These are phyloP conservation scores for Laupala kohalensis DNA, from an alignment of 1,140 invertebrate genomes.

Conservation along the genomic window DNA sequence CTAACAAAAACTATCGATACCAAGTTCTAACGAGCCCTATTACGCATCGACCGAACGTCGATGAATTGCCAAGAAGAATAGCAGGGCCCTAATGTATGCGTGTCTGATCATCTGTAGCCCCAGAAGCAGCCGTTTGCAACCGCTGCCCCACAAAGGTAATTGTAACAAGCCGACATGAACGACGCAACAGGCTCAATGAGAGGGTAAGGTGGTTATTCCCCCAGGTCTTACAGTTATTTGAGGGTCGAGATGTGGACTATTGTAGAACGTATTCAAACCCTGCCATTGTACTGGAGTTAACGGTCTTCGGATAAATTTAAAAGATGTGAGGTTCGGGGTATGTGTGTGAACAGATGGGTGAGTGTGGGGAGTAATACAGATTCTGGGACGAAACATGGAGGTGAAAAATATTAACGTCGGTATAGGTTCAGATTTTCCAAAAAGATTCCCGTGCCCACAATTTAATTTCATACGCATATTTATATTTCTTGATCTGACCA, in stretches of 20 bases:
- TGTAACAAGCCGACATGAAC: not conserved
- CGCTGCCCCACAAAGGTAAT: not conserved
- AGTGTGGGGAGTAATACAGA: no score
- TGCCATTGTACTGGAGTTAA: not conserved
- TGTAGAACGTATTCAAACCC: not conserved
- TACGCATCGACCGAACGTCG: not conserved
- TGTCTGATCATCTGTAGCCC: not conserved
- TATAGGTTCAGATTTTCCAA: no score
- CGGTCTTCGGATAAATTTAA: not conserved
- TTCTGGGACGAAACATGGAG: no score
- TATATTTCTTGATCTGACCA: no score
- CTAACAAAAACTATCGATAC: no score
- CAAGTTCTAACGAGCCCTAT: not conserved
- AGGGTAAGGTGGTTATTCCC: not conserved
- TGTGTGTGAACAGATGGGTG: no score
- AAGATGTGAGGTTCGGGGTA: no score
- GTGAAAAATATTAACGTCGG: no score
- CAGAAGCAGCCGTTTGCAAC: not conserved
- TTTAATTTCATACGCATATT: no score
- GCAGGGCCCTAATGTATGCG: not conserved
- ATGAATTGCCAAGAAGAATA: not conserved
- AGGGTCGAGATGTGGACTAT: not conserved
- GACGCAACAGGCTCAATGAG: not conserved
- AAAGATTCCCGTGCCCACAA: no score
- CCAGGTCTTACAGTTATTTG: not conserved